Evolutionary conservation across 2,113 vertebrate species (phyloP).

Genomic region (Seriola rivoliana): DNA sequence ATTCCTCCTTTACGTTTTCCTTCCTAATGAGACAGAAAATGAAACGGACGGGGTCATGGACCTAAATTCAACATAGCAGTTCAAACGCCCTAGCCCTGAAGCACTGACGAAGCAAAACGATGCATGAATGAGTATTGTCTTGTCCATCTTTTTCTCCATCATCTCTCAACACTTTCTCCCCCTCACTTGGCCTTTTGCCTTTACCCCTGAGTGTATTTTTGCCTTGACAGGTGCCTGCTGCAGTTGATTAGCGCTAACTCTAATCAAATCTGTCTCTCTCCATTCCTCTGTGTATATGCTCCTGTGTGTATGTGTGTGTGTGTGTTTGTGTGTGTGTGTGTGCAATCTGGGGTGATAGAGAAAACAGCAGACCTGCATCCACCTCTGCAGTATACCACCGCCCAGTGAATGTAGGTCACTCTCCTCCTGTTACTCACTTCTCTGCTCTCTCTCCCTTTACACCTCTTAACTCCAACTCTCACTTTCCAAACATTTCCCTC

Average conservation of each 20-base stretch:
- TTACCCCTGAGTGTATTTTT: constrained; percentile 12
- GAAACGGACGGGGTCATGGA: not conserved
- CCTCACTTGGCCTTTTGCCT: constrained; percentile 18
- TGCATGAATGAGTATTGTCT: not conserved
- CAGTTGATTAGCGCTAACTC: constrained; percentile 16
- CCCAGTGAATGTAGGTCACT: constrained; percentile 76
- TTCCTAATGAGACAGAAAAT: not conserved
- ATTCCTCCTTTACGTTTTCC: not conserved
- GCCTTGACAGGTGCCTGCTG: constrained; percentile 35
- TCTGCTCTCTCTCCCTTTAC: constrained; percentile 39
- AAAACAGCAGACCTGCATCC: constrained; percentile 64
- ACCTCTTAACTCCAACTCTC: constrained; percentile 33
- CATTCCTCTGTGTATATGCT: constrained; percentile 2
- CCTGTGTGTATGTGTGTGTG: not conserved
- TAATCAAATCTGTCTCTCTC: constrained; percentile 26
- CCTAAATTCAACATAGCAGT: not conserved
- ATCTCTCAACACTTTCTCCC: constrained; percentile 2
- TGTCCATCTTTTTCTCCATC: not conserved
- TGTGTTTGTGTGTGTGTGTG: not conserved
- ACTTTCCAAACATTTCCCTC: constrained; percentile 15
- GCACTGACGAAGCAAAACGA: not conserved
- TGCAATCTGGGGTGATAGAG: constrained; percentile 17
- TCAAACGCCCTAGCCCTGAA: not conserved
- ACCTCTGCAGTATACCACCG: constrained; percentile 65
- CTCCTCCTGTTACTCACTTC: constrained; percentile 38